Percentiles rank a stretch among this genome's conserved stretches.
Conservation (phyloP, 2,888 invertebrate species). For the Odontocerum albicorne region DNA sequence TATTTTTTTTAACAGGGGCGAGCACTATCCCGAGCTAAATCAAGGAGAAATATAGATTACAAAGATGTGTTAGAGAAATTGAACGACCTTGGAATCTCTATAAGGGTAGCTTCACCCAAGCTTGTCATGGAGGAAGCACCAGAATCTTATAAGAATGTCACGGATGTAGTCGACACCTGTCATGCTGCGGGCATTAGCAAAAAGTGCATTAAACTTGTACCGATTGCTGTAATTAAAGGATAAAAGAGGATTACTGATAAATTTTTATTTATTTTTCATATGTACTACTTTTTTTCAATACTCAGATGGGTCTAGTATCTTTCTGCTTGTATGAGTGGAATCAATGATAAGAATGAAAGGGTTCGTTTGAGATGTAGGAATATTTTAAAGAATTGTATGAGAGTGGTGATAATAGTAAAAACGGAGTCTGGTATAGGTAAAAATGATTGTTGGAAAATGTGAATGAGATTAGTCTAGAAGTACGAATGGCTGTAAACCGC, state of each 20-base stretch:
- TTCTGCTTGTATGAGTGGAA: not conserved
- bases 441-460: too few relatives aligned
- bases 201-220: conserved; percentile 93
- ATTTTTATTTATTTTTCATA: conserved; percentile 1
- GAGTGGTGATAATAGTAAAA: too few relatives aligned
- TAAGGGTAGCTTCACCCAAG: conserved; percentile 98
- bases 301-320: not conserved
- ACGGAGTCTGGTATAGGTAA: too few relatives aligned
- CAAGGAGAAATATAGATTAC: conserved; percentile 93
- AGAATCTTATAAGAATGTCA: conserved; percentile 99
- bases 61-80: conserved; percentile 84
- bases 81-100: conserved; percentile 85
- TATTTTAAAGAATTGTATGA: not conserved
- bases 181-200: conserved; percentile 97
- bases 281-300: not conserved
- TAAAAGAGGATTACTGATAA: conserved; percentile 48
- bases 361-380: not conserved
- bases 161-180: conserved; percentile 98
- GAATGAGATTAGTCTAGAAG: too few relatives aligned
- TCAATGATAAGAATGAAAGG: not conserved
- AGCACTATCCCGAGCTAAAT: conserved; percentile 95
- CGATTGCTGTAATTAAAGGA: conserved; percentile 99
- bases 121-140: conserved; percentile 99
- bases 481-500: too few relatives aligned
- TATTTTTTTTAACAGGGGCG: conserved; percentile 71